These are phyloP conservation scores for Zhuqinia jingwanae DNA, from an alignment of 2,888 invertebrate genomes.

Conservation along the genomic window DNA sequence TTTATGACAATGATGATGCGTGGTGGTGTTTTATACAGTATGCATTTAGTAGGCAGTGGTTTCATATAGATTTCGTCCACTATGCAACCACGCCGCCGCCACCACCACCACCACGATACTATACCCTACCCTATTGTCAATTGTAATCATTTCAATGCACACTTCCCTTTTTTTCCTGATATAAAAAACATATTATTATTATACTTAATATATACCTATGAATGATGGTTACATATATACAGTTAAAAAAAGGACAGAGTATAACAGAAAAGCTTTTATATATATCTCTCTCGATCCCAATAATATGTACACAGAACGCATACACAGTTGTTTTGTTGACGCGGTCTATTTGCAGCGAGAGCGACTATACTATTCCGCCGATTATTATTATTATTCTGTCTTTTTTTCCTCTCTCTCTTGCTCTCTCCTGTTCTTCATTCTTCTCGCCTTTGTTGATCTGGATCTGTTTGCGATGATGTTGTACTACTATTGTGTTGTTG, in stretches of 20 bases:
- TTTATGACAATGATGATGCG: conserved; percentile 3
- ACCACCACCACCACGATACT: conserved; percentile 11
- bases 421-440: too few relatives aligned
- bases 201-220: conserved; percentile 7
- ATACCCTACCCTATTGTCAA: conserved; percentile 54
- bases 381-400: neutral
- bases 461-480: conserved; percentile 48
- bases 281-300: too few relatives aligned
- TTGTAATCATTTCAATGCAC: conserved; percentile 41
- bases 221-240: neutral
- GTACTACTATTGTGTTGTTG: conserved; percentile 55
- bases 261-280: too few relatives aligned
- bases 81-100: neutral
- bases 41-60: neutral
- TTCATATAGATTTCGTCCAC: conserved; percentile 9
- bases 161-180: conserved; percentile 13
- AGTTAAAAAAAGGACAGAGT: conserved; percentile 2
- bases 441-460: conserved; percentile 38
- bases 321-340: conserved; percentile 38
- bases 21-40: too few relatives aligned
- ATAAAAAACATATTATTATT: conserved; percentile 31
- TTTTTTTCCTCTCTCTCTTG: neutral
- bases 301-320: neutral
- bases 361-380: neutral
- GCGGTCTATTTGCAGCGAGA: conserved; percentile 51